Evolutionary conservation across 2,113 vertebrate genomes (phyloP).

Genomic region (Porphyrio hochstetteri): DNA sequence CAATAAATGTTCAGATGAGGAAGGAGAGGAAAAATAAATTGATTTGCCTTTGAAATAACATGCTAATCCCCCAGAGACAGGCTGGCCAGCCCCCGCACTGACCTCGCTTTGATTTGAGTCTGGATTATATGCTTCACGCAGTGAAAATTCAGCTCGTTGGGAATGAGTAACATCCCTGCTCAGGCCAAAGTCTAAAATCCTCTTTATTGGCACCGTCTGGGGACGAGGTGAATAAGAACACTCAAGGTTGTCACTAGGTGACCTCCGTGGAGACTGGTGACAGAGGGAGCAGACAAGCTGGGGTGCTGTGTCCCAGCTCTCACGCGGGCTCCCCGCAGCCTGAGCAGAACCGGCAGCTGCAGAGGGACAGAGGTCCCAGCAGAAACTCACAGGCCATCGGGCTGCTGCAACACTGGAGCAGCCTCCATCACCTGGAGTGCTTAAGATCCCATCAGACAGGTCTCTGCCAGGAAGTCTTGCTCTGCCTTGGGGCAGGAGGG

Average conservation of each 20-base stretch:
- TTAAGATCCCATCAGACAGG: neutral
- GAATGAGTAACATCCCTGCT: constrained; percentile 43
- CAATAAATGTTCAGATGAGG: neutral
- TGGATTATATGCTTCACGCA: constrained; percentile 59
- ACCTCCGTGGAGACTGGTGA: neutral
- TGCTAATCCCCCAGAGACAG: constrained; percentile 20
- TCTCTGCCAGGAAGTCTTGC: neutral
- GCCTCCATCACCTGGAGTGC: accelerated
- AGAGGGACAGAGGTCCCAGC: neutral
- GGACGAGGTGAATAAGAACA: constrained; percentile 20
- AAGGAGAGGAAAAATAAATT: constrained; percentile 25
- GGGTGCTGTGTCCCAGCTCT: neutral
- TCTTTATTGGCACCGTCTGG: constrained; percentile 35
- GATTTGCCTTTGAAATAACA: constrained; percentile 55
- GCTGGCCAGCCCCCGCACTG: neutral
- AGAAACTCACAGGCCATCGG: accelerated
- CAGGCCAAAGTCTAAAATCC: constrained; percentile 40
- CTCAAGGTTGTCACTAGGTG: constrained; percentile 62
- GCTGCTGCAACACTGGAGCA: neutral
- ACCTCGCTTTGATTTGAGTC: constrained; percentile 50
- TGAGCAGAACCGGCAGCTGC: neutral
- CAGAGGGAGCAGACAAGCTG: neutral
- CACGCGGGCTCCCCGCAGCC: neutral
- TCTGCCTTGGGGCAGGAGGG: neutral
- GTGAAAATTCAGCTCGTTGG: constrained; percentile 25